Evolutionary conservation across 2,888 invertebrate genomes (phyloP).

Genomic region (Mactromeris polynyma): DNA sequence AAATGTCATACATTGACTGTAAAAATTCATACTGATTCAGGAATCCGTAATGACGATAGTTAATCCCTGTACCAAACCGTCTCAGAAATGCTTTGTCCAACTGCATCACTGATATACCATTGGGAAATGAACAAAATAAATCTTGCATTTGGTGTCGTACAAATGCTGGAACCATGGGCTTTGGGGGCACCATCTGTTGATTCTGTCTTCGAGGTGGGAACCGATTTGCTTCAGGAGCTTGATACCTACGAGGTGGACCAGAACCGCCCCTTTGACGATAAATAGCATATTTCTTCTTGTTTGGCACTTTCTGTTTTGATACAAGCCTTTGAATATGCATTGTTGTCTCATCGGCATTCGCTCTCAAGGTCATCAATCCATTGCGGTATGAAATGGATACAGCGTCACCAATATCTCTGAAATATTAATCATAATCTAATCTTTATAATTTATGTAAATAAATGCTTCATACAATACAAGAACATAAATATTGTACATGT

Average conservation of each 20-base stretch:
- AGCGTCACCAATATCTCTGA: conserved; percentile 78
- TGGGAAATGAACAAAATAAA: conserved; percentile 70
- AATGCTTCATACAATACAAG: no score
- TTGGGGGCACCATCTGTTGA: conserved; percentile 24
- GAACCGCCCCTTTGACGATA: conserved; percentile 36
- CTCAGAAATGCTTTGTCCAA: conserved; percentile 74
- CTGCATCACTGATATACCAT: conserved; percentile 71
- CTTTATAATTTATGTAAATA: background rate
- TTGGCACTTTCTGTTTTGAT: conserved; percentile 76
- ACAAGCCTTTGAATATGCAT: conserved; percentile 81
- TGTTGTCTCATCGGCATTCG: conserved; percentile 76
- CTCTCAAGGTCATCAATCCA: conserved; percentile 75
- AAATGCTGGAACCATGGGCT: conserved; percentile 69
- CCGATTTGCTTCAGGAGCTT: conserved; percentile 20
- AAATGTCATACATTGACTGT: conserved; percentile 69
- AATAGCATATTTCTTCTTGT: conserved; percentile 74
- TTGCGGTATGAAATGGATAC: conserved; percentile 70
- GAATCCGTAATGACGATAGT: conserved; percentile 73
- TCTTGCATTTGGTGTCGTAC: conserved; percentile 71
- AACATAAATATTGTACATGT: no score
- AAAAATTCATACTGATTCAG: conserved; percentile 71
- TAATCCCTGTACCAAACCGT: conserved; percentile 73
- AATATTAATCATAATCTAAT: conserved; percentile 32
- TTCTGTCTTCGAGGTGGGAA: conserved; percentile 4
- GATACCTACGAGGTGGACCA: conserved; percentile 25